Evolutionary conservation across 2,113 vertebrate genomes (phyloP), one percentile per base, ranked within the genome.

Genomic region (Alligator sinensis): DNA sequence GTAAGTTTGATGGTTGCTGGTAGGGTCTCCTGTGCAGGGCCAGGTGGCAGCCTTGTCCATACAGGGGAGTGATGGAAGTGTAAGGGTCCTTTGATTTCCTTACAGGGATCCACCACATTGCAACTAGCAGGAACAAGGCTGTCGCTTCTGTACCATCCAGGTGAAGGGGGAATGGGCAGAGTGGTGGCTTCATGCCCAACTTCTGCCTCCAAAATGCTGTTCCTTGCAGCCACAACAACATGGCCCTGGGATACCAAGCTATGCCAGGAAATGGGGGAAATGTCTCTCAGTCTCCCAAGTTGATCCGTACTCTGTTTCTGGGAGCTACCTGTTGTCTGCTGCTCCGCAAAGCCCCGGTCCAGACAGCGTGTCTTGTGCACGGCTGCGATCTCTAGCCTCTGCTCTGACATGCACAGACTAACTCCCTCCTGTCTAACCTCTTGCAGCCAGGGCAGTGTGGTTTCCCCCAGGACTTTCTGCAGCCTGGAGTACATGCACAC

Each of bases 261-360:
- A 47, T 47, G 47, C 47, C 47, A 47, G 7, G 47, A 47, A 47
- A 47, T 47, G 47, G 47, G 47, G 47, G 57, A 80, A 85, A 34
- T 11, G 27, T 5, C 21, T 30, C 2, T 1, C 18, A 16, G 22
- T 3, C 54, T 47, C 47, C 9, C 16, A 22, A 11, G 5, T 11
- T 58, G 24, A 16, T 66, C 27, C 24, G 27, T 0, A n/a, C 79
- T 64, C 85, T 47, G 1, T 38, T 79, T 79, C 2, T 4, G 2
- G 17, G 55, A 92, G 63, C 2, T 62, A 5, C 3, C 3, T 0
- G 1, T 28, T 76, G 12, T 47, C n/a, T 12, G 2, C 6, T 18
- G 0, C 1, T 0, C 13, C 3, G 2, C 59, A 78, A 80, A 82
- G 22, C 21, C n/a, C 30, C 0, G 0, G 55, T 24, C 27, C 64